These are phyloP conservation scores for Enteromius anoplus DNA, from an alignment of 2,797 vertebrate species.

Conservation along the genomic window DNA sequence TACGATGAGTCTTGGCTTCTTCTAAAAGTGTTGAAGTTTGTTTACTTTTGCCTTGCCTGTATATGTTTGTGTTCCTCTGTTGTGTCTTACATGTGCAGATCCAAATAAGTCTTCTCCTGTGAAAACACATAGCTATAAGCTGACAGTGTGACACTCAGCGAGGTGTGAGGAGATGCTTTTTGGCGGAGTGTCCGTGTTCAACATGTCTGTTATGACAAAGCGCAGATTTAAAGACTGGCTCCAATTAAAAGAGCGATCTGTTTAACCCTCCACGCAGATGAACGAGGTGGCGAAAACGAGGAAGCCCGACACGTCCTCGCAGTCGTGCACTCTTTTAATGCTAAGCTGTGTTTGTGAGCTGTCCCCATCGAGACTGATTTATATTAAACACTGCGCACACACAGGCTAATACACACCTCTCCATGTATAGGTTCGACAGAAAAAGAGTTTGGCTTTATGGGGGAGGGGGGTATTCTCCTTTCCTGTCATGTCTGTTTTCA, in stretches of 20 bases:
- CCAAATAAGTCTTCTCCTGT: constrained; percentile 45
- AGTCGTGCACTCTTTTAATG: constrained; percentile 37
- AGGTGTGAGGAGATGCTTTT: constrained; percentile 52
- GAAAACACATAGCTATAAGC: constrained; percentile 15
- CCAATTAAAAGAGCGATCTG: constrained; percentile 53
- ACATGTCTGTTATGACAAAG: constrained; percentile 61
- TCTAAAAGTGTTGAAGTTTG: constrained; percentile 11
- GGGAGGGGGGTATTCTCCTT: background rate
- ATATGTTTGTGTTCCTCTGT: constrained; percentile 27
- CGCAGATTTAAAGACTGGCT: constrained; percentile 56
- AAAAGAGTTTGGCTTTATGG: background rate
- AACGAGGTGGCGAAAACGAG: constrained; percentile 47
- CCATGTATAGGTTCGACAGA: background rate
- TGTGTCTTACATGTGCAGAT: background rate
- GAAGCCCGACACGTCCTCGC: constrained; percentile 19
- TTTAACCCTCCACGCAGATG: constrained; percentile 31
- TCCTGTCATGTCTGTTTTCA: background rate
- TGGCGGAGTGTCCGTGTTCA: constrained; percentile 39
- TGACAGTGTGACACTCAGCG: constrained; percentile 29
- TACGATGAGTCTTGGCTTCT: background rate
- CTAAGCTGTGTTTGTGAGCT: constrained; percentile 46
- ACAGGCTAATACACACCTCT: constrained; percentile 27
- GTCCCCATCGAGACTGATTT: constrained; percentile 56
- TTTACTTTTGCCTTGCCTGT: constrained; percentile 14
- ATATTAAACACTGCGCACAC: constrained; percentile 55